Percentiles rank a stretch among this genome's conserved stretches.
These are phyloP conservation scores for Datnioides undecimradiatus DNA, from an alignment of 2,113 vertebrate genomes.

Conservation along the genomic window DNA sequence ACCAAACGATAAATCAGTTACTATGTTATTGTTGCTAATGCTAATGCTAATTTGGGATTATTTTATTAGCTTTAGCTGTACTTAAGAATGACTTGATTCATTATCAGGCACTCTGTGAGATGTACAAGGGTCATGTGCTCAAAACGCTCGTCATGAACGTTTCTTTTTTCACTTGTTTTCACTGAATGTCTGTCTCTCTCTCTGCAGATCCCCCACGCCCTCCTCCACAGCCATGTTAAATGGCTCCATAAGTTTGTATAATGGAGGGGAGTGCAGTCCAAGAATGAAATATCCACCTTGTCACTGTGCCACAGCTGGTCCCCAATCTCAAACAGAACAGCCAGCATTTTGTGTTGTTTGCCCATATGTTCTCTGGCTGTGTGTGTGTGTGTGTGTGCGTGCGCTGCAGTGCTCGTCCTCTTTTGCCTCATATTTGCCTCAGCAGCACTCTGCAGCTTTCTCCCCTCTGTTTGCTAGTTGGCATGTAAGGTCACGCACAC, in stretches of 20 bases:
- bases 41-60: background rate
- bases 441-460: conserved; percentile 36
- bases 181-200: background rate
- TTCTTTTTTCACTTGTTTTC: background rate
- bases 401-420: conserved; percentile 4
- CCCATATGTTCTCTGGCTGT: conserved; percentile 40
- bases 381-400: conserved; percentile 14
- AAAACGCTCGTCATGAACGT: background rate
- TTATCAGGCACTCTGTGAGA: too few species aligned
- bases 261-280: conserved; percentile 10
- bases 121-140: background rate
- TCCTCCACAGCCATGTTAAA: background rate
- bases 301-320: conserved; percentile 53
- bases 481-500: conserved; percentile 64
- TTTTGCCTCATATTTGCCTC: conserved; percentile 53
- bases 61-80: background rate
- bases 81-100: background rate
- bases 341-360: conserved; percentile 34
- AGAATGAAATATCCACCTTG: conserved; percentile 47
- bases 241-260: conserved; percentile 31
- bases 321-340: conserved; percentile 28
- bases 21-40: background rate
- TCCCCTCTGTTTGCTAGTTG: conserved; percentile 35
- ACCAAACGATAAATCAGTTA: background rate
- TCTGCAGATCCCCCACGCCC: too few species aligned